Evolutionary conservation across 2,113 vertebrate species (phyloP).

Genomic region (Salvelinus alpinus): DNA sequence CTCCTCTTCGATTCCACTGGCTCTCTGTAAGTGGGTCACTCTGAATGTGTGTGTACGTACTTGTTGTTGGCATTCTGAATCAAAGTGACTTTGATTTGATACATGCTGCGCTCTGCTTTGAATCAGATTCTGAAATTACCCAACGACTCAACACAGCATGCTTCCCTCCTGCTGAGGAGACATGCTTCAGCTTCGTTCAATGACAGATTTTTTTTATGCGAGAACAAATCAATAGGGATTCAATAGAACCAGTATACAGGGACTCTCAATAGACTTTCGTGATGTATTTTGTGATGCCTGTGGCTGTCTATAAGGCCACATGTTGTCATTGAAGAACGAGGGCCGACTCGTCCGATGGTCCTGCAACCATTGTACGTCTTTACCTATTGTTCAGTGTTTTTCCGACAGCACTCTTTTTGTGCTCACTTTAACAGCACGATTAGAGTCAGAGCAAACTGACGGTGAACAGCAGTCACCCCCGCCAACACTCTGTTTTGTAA

Average conservation of each 20-base stretch:
- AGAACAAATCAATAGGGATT: not conserved
- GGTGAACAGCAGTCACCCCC: not conserved
- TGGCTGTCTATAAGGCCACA: not conserved
- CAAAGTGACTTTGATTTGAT: slow-evolving; percentile 6
- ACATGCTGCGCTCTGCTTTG: not conserved
- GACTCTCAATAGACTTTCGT: not conserved
- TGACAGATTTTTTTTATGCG: not conserved
- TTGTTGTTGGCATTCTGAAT: not conserved
- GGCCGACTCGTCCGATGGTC: not conserved
- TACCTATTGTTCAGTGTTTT: not conserved
- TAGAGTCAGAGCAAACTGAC: not conserved
- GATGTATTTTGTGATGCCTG: not conserved
- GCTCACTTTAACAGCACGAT: not conserved
- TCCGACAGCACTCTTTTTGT: not conserved
- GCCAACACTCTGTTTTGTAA: not conserved
- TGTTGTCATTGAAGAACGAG: not conserved
- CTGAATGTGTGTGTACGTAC: not conserved
- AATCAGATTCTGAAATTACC: not conserved
- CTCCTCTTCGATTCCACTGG: not conserved
- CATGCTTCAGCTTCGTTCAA: not conserved
- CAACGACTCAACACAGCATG: not conserved
- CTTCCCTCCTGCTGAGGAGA: not conserved
- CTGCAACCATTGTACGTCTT: not conserved
- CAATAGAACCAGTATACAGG: not conserved
- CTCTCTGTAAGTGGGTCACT: slow-evolving; percentile 1